Conservation (phyloP, 2,797 vertebrate genomes). For the Leptoclinus maculatus region DNA sequence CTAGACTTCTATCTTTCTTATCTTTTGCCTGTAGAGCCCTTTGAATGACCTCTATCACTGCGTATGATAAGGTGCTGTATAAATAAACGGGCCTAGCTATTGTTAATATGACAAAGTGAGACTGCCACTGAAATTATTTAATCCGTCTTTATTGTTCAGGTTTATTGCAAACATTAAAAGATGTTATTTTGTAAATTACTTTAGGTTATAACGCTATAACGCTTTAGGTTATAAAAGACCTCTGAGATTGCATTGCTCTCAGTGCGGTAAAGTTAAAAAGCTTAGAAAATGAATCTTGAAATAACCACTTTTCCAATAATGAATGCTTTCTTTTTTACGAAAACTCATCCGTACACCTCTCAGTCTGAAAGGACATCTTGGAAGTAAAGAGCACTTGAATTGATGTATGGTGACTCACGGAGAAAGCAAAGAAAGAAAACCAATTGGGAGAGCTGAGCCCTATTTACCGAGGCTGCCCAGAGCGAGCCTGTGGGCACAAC, state of each 20-base stretch:
- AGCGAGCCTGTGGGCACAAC: slow-evolving; percentile 58
- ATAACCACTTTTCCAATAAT: slow-evolving; percentile 2
- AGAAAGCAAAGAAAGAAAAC: slow-evolving; percentile 46
- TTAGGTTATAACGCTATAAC: background rate
- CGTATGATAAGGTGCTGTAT: no score
- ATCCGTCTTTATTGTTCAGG: background rate
- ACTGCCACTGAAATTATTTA: background rate
- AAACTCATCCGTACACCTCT: slow-evolving; percentile 17
- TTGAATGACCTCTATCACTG: no score
- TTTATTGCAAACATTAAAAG: background rate
- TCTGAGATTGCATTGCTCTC: slow-evolving; percentile 4
- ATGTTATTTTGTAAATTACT: slow-evolving; percentile 2
- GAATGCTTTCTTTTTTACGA: background rate
- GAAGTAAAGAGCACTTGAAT: slow-evolving; percentile 44
- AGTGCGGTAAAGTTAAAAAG: background rate
- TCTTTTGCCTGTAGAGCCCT: no score
- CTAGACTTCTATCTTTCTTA: no score
- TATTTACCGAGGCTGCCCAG: slow-evolving; percentile 57
- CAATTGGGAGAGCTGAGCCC: slow-evolving; percentile 36
- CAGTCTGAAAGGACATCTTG: slow-evolving; percentile 11
- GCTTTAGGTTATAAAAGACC: background rate
- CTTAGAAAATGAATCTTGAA: slow-evolving; percentile 2
- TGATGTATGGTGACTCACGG: slow-evolving; percentile 46
- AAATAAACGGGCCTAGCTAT: no score
- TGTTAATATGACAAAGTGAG: no score